These are phyloP conservation scores for Chorisops tibialis DNA, from an alignment of 2,888 invertebrate genomes.

Conservation along the genomic window DNA sequence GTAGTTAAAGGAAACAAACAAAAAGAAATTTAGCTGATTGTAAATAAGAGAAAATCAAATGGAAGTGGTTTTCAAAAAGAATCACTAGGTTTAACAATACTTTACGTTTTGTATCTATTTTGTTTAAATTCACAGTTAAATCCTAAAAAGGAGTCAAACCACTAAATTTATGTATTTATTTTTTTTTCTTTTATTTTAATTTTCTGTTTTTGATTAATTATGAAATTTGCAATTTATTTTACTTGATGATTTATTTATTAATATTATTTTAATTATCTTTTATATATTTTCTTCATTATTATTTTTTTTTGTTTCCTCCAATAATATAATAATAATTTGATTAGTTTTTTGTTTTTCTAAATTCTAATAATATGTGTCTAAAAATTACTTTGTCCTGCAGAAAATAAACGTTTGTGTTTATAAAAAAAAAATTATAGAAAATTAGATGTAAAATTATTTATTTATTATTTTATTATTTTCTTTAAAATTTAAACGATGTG, in stretches of 20 bases:
- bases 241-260: background rate
- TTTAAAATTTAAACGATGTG: conserved; percentile 17
- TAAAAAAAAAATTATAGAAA: conserved; percentile 2
- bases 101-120: conserved; percentile 6
- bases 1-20: background rate
- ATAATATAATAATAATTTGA: conserved; percentile 24
- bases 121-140: conserved; percentile 12
- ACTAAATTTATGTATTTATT: background rate
- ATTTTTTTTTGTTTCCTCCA: conserved; percentile 11
- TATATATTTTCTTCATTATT: conserved; percentile 4
- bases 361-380: conserved; percentile 14
- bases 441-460: conserved; percentile 4
- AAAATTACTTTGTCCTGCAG: conserved; percentile 21
- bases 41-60: too few relatives aligned
- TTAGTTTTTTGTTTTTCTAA: conserved; percentile 18
- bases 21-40: background rate
- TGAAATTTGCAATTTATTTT: conserved; percentile 12
- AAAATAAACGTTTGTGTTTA: conserved; percentile 19
- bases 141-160: conserved; percentile 13
- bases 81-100: background rate
- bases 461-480: conserved; percentile 4
- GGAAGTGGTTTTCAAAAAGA: too few relatives aligned
- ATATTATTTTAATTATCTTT: background rate
- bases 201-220: conserved; percentile 6
- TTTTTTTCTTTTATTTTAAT: background rate